Base-by-base conservation (phyloP, 2,113 vertebrate species). In the Charadrius vociferus region DNA sequence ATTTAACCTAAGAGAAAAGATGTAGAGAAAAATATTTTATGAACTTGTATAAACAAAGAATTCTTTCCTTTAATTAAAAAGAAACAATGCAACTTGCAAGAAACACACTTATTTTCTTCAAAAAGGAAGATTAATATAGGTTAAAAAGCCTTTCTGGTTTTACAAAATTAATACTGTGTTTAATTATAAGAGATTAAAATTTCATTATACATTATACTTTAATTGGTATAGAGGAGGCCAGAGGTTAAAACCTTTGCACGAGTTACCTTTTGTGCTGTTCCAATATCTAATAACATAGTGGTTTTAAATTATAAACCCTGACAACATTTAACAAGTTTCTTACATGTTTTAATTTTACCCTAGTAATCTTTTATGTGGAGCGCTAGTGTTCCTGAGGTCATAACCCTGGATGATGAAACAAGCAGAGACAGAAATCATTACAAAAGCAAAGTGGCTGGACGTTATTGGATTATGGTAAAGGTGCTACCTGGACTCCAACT, bases 161-260 rank as follows among this genome's bases (percentile, higher is more conserved):
- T 96, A 96, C 83, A 95, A 95, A 98, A 97, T 97, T 97, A 98
- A 96, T 97, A 94, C 75, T 95, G 70, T 87, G 85, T 93, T 97
- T 97, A 98, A 98, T 98, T 98, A 97, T 37, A 88, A 89, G 93
- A 97, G 92, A 96, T 98, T 97, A 97, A 98, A 97, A 96, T 94
- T 96, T 96, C 84, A 95, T 86, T 91, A 94, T 53, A 95, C 77
- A 75, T 95, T 93, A 93, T 91, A 89, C 81, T 97, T 97, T 97
- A 94, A 96, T 98, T 97, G 95, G 92, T 83, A 84, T 94, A 81
- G 93, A 95, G 65, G 32, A 11, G 66, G 80, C 77, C 91, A 94
- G 85, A 96, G 94, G 93, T 97, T 96, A 96, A 94, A 94, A 82
- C 90, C 89, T 91, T 95, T 94, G 73, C 45, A 62, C 3, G 41